Evolutionary conservation across 2,888 invertebrate species (phyloP).

Genomic region (Tenodera sinensis): DNA sequence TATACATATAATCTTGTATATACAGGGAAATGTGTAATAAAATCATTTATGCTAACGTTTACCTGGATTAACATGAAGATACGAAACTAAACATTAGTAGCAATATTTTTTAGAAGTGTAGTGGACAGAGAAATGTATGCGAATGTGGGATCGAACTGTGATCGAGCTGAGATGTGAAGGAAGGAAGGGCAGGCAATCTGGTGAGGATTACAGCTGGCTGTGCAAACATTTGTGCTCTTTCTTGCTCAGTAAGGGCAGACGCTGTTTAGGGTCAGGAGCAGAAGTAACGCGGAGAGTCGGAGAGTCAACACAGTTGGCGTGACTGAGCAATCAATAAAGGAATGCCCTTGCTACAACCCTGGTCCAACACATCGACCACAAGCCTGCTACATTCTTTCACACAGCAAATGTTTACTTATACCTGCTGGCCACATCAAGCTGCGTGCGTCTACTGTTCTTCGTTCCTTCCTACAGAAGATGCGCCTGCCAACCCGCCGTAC

Average conservation of each 20-base stretch:
- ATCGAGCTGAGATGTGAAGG: background rate
- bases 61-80: too few species aligned
- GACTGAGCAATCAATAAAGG: conserved; percentile 12
- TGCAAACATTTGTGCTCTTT: background rate
- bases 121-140: too few species aligned
- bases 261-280: background rate
- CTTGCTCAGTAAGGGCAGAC: background rate
- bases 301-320: background rate
- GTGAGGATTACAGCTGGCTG: background rate
- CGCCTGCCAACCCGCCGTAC: too few species aligned
- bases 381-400: background rate
- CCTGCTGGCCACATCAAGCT: background rate
- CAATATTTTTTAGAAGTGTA: too few species aligned
- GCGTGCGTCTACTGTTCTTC: too few species aligned
- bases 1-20: too few species aligned
- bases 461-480: too few species aligned
- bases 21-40: too few species aligned
- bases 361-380: background rate
- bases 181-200: too few species aligned
- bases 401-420: background rate
- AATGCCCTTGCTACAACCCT: conserved; percentile 1
- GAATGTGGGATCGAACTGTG: too few species aligned
- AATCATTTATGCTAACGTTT: too few species aligned
- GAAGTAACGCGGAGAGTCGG: background rate
- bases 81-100: too few species aligned